phyloP scores from a whole-genome alignment of 2,888 invertebrate species.

The Cacoxenus indagator region DNA sequence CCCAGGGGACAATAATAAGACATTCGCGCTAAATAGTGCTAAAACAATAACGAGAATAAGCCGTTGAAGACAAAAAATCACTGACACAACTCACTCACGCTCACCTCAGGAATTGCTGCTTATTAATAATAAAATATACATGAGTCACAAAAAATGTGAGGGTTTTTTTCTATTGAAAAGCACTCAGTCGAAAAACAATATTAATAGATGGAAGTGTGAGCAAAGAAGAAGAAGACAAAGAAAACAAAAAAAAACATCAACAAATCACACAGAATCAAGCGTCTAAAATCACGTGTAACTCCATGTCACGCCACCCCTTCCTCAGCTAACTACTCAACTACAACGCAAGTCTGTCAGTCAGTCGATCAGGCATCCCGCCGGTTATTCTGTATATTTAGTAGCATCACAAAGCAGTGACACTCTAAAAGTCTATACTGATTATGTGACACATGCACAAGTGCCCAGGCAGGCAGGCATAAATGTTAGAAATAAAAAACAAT shows the following conservation, averaged over 20 bases:
- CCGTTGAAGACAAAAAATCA: neutral
- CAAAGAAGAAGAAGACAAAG: neutral
- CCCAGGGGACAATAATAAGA: no score
- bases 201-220: no score
- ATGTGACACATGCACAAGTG: slow-evolving; percentile 67
- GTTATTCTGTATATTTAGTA: no score
- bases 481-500: slow-evolving; percentile 27
- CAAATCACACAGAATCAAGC: neutral
- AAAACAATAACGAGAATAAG: no score
- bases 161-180: no score
- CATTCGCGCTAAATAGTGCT: no score
- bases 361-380: neutral
- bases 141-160: slow-evolving; percentile 2
- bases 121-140: slow-evolving; percentile 12
- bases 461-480: no score
- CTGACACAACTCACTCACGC: neutral
- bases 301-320: neutral
- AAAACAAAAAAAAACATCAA: neutral
- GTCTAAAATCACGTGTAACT: neutral
- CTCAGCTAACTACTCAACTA: neutral
- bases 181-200: no score
- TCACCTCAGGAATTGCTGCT: neutral
- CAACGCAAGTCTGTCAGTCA: neutral
- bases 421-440: neutral
- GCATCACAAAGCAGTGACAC: no score